phyloP scores from a whole-genome alignment of 1,140 invertebrate species.

The Drosophila seguyi region DNA sequence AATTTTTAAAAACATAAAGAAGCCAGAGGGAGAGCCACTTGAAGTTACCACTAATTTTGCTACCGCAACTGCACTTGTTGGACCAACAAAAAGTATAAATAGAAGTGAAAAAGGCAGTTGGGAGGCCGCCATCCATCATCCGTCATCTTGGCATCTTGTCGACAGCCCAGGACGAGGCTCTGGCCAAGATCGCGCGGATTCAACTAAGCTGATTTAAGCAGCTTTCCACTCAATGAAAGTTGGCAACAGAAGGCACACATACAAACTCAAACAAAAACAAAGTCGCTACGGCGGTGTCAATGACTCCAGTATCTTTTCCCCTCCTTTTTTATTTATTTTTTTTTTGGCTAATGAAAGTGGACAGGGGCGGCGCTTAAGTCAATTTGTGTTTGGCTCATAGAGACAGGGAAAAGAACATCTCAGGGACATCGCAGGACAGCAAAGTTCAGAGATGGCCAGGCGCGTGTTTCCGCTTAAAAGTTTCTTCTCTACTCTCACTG shows the following conservation, averaged over 20 bases:
- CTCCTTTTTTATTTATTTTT: background rate
- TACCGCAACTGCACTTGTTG: slow-evolving; percentile 13
- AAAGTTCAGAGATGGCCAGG: slow-evolving; percentile 44
- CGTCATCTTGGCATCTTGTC: slow-evolving; percentile 40
- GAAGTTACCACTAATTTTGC: slow-evolving; percentile 5
- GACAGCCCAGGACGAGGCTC: slow-evolving; percentile 29
- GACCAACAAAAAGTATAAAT: background rate
- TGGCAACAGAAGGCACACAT: slow-evolving; percentile 17
- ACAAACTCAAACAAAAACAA: slow-evolving; percentile 10
- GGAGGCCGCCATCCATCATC: slow-evolving; percentile 19
- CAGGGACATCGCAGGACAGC: slow-evolving; percentile 12
- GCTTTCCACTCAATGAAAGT: slow-evolving; percentile 61
- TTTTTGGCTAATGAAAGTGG: slow-evolving; percentile 59
- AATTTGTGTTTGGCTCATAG: slow-evolving; percentile 60
- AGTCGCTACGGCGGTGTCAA: slow-evolving; percentile 53
- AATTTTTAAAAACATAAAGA: background rate
- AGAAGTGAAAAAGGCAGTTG: background rate
- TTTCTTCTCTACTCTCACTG: slow-evolving; percentile 14
- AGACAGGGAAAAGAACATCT: slow-evolving; percentile 7
- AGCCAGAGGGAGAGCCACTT: background rate
- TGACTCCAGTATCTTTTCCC: slow-evolving; percentile 31
- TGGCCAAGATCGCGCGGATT: slow-evolving; percentile 28
- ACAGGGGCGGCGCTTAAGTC: slow-evolving; percentile 64
- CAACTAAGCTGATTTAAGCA: slow-evolving; percentile 65
- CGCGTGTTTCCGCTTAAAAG: slow-evolving; percentile 76